phyloP scores from a whole-genome alignment of 1,140 invertebrate genomes.

The Frieseomelitta varia region DNA sequence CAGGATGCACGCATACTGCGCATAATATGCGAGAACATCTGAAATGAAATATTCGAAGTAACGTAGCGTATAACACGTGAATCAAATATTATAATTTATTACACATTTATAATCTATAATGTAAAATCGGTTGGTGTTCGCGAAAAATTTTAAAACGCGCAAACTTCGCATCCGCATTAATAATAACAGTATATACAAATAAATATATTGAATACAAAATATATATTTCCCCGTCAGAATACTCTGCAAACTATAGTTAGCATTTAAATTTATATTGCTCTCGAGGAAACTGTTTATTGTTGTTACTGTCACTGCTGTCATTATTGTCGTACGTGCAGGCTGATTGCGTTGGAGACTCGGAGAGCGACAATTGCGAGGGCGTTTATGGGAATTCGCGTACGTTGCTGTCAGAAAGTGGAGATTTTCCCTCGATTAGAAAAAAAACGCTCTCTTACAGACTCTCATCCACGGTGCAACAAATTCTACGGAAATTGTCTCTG shows the following conservation, averaged over 20 bases:
- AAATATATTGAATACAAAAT: too few relatives aligned
- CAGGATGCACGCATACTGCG: too few relatives aligned
- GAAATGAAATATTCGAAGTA: too few relatives aligned
- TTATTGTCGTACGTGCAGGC: not conserved
- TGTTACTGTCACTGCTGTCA: not conserved
- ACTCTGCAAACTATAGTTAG: not conserved
- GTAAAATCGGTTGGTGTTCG: too few relatives aligned
- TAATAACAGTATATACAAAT: too few relatives aligned
- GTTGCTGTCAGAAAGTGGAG: not conserved
- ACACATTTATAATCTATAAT: too few relatives aligned
- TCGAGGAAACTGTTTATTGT: not conserved
- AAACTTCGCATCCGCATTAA: too few relatives aligned
- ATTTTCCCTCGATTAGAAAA: conserved; percentile 45
- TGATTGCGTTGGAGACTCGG: not conserved
- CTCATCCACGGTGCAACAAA: not conserved
- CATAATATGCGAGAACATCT: too few relatives aligned
- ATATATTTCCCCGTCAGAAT: too few relatives aligned
- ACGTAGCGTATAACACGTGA: too few relatives aligned
- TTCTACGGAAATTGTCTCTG: not conserved
- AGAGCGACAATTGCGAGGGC: conserved; percentile 29
- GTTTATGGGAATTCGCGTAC: conserved; percentile 32
- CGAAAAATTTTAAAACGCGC: too few relatives aligned
- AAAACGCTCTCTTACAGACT: not conserved
- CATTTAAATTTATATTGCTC: not conserved
- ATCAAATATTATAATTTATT: too few relatives aligned